Evolutionary conservation across 2,888 invertebrate species (phyloP).

Genomic region (Diogma glabrata): DNA sequence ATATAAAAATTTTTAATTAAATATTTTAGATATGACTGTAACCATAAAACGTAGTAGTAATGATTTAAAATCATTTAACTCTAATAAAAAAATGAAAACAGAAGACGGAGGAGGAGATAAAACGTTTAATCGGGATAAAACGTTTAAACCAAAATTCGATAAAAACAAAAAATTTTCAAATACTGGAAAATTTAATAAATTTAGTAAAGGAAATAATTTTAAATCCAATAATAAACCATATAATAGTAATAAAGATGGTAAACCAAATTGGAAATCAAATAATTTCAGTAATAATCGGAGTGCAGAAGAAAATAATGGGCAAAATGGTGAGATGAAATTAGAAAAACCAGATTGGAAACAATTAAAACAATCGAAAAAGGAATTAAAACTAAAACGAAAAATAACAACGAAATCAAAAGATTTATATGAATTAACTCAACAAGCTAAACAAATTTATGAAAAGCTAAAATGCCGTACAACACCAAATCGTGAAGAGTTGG

Average conservation of each 20-base stretch:
- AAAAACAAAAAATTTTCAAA: conserved; percentile 8
- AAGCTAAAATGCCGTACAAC: conserved; percentile 38
- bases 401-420: conserved; percentile 40
- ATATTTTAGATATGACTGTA: neutral
- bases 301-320: neutral
- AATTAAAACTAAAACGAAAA: conserved; percentile 51
- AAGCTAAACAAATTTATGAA: conserved; percentile 50
- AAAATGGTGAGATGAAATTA: conserved; percentile 20
- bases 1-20: neutral
- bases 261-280: too few relatives aligned
- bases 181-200: conserved; percentile 9
- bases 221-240: too few relatives aligned
- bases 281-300: too few relatives aligned
- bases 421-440: conserved; percentile 40
- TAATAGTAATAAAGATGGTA: too few relatives aligned
- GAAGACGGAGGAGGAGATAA: conserved; percentile 9
- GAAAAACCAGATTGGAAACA: conserved; percentile 60
- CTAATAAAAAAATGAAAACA: conserved; percentile 3
- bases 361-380: conserved; percentile 63
- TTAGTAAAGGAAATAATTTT: neutral
- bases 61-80: conserved; percentile 7
- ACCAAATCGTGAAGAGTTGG: conserved; percentile 40
- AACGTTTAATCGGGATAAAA: conserved; percentile 11
- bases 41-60: conserved; percentile 1
- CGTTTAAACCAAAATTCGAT: conserved; percentile 5